phyloP scores from a whole-genome alignment of 2,888 invertebrate genomes.

The Drosophila ochracea region DNA sequence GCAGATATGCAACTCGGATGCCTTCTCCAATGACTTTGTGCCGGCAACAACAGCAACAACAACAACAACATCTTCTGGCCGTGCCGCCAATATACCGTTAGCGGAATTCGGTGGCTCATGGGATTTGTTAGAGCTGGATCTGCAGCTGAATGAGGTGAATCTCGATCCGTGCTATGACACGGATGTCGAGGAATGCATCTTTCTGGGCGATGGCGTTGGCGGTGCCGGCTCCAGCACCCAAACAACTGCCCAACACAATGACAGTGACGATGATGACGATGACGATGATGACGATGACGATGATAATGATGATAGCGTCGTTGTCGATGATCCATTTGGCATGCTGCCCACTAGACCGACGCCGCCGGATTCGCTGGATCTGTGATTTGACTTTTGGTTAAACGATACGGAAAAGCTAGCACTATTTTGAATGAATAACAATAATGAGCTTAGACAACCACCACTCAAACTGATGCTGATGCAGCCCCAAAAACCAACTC shows the following conservation, averaged over 20 bases:
- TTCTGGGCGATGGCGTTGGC: slow-evolving; percentile 86
- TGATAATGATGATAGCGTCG: slow-evolving; percentile 57
- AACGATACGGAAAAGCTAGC: slow-evolving; percentile 52
- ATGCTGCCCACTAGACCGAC: slow-evolving; percentile 88
- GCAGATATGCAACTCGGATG: slow-evolving; percentile 86
- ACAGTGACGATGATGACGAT: not conserved
- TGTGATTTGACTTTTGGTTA: slow-evolving; percentile 85
- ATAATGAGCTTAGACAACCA: slow-evolving; percentile 62
- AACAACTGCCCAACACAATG: not conserved
- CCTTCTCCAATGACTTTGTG: slow-evolving; percentile 88
- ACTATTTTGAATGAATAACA: slow-evolving; percentile 48
- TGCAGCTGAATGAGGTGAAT: slow-evolving; percentile 88
- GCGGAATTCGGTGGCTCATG: slow-evolving; percentile 87
- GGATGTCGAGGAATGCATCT: slow-evolving; percentile 88
- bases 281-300: slow-evolving; percentile 21
- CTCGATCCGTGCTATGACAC: slow-evolving; percentile 88
- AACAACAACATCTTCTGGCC: slow-evolving; percentile 3
- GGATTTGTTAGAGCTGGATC: slow-evolving; percentile 88
- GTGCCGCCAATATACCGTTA: slow-evolving; percentile 72
- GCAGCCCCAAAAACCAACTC: slow-evolving; percentile 5
- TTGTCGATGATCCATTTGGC: slow-evolving; percentile 86
- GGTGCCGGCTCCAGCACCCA: slow-evolving; percentile 77
- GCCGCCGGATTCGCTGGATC: slow-evolving; percentile 86
- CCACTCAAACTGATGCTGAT: slow-evolving; percentile 31
- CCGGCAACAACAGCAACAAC: slow-evolving; percentile 35